phyloP scores from a whole-genome alignment of 2,888 invertebrate species.

The Dolichomitus sp. region DNA sequence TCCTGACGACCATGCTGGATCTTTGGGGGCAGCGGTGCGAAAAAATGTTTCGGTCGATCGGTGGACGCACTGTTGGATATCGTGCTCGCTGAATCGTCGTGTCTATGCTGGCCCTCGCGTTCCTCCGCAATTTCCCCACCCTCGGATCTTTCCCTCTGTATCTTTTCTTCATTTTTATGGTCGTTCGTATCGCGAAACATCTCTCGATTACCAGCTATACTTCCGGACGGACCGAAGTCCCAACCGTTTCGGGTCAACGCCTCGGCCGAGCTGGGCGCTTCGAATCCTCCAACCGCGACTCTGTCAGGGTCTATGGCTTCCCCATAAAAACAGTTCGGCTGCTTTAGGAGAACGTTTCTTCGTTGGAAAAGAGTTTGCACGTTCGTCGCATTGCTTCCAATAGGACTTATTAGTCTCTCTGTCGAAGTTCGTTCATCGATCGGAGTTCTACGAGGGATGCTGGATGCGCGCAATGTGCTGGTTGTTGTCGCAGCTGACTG shows the following conservation, averaged over 20 bases:
- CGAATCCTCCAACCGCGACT: not conserved
- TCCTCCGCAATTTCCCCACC: not conserved
- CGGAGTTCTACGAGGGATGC: constrained; percentile 45
- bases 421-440: constrained; percentile 69
- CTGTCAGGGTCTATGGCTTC: constrained; percentile 29
- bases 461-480: constrained; percentile 16
- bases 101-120: constrained; percentile 11
- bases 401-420: not conserved
- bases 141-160: not conserved
- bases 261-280: constrained; percentile 29
- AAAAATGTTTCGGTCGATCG: constrained; percentile 80
- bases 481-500: constrained; percentile 27
- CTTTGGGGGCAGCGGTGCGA: constrained; percentile 77
- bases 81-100: constrained; percentile 31
- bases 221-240: constrained; percentile 33
- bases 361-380: constrained; percentile 71
- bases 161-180: constrained; percentile 12
- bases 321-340: constrained; percentile 31
- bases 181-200: constrained; percentile 12
- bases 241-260: constrained; percentile 61
- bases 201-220: constrained; percentile 1
- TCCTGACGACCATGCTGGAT: constrained; percentile 62
- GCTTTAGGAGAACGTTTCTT: constrained; percentile 63
- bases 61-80: not conserved
- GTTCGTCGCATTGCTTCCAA: constrained; percentile 2